A percentile compares a stretch with the other conserved stretches of the same genome.
These are phyloP conservation scores for Cyanoderma ruficeps DNA, from an alignment of 2,113 vertebrate genomes.

Conservation along the genomic window DNA sequence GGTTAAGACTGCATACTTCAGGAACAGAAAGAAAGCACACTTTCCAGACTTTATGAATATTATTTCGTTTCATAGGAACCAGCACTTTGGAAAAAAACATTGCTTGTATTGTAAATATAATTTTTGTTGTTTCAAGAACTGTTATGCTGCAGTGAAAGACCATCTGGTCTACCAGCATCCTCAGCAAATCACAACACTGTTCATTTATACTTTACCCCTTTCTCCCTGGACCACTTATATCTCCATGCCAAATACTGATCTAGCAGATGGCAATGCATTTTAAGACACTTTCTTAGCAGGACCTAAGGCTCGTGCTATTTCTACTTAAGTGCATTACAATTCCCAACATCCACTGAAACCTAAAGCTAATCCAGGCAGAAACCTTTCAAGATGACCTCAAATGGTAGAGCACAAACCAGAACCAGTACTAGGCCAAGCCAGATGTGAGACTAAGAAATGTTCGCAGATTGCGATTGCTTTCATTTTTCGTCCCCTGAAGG, in stretches of 20 bases:
- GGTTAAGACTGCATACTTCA: not conserved
- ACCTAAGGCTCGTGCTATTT: not conserved
- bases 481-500: not conserved
- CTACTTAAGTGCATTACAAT: not conserved
- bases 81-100: not conserved
- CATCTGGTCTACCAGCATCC: not conserved
- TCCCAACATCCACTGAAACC: not conserved
- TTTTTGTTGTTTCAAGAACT: not conserved
- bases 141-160: not conserved
- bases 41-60: not conserved
- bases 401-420: not conserved
- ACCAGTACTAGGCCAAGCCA: not conserved
- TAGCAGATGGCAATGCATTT: not conserved
- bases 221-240: not conserved
- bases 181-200: not conserved
- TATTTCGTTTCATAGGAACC: not conserved
- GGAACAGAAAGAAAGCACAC: not conserved
- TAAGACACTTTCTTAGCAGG: not conserved
- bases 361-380: not conserved
- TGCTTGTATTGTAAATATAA: not conserved
- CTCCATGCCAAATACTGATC: not conserved
- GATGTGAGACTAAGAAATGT: not conserved
- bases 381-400: not conserved
- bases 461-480: not conserved
- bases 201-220: not conserved